These are phyloP conservation scores for Thymallus thymallus DNA, from an alignment of 2,113 vertebrate genomes.

Conservation along the genomic window DNA sequence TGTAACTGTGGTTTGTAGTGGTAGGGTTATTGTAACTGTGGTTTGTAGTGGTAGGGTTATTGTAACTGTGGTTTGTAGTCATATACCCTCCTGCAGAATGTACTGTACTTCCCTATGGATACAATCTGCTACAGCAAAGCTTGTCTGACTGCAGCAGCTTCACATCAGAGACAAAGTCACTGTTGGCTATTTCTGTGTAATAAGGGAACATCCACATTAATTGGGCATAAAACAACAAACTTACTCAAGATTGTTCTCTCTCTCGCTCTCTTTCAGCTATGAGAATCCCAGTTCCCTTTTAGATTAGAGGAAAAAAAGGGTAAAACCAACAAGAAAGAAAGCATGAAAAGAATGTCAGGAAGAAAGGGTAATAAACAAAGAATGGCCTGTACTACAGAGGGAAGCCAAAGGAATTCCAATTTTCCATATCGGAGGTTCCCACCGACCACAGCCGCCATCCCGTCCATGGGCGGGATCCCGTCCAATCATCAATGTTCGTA, in stretches of 20 bases:
- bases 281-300: too few species aligned
- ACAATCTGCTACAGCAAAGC: too few species aligned
- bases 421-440: constrained; percentile 22
- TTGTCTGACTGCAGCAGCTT: too few species aligned
- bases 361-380: constrained; percentile 75
- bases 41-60: too few species aligned
- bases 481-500: constrained; percentile 41
- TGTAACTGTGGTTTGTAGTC: too few species aligned
- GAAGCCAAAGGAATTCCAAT: constrained; percentile 68
- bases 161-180: too few species aligned
- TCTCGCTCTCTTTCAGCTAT: neutral
- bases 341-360: constrained; percentile 83
- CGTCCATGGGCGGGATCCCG: neutral
- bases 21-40: too few species aligned
- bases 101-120: too few species aligned
- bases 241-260: neutral
- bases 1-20: too few species aligned
- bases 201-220: too few species aligned
- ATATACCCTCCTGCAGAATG: too few species aligned
- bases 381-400: constrained; percentile 59
- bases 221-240: neutral
- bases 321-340: neutral
- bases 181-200: too few species aligned
- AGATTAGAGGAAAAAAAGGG: neutral
- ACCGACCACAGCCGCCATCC: constrained; percentile 5